A percentile compares a stretch with the other conserved stretches of the same genome.
Conservation (phyloP, 1,140 invertebrate species). For the Hesperophylax magnus region DNA sequence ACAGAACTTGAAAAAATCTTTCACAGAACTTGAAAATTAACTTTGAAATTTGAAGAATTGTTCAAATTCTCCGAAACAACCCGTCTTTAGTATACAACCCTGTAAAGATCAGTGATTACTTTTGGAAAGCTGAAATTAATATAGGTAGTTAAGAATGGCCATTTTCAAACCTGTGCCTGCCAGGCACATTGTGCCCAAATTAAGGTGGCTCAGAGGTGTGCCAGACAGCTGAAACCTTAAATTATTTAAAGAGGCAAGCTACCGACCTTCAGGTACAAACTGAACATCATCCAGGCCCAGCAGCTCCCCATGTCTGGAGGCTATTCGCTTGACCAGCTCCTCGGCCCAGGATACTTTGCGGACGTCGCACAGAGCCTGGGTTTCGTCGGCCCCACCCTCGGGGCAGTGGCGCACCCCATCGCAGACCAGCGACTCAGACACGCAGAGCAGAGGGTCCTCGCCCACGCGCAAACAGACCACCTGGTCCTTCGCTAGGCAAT, state of each 20-base stretch:
- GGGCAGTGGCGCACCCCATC: constrained; percentile 70
- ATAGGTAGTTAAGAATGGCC: no score
- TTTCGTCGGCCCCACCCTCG: constrained; percentile 68
- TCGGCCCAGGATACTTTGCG: constrained; percentile 62
- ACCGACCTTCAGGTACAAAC: constrained; percentile 50
- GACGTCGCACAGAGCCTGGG: constrained; percentile 65
- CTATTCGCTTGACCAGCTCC: constrained; percentile 61
- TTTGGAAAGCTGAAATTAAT: no score
- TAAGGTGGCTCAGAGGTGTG: no score
- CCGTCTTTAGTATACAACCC: no score
- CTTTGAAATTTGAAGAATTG: no score
- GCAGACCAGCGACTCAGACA: constrained; percentile 69
- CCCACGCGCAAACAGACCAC: constrained; percentile 52
- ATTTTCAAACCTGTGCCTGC: no score
- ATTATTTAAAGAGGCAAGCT: background rate
- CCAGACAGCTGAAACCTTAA: no score
- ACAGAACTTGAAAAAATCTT: no score
- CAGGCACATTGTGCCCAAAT: no score
- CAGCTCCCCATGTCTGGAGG: constrained; percentile 59
- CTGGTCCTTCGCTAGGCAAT: constrained; percentile 43
- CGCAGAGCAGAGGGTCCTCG: constrained; percentile 67
- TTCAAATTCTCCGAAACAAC: no score
- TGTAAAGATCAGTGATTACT: no score
- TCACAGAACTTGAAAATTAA: no score
- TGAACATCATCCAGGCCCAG: constrained; percentile 48